Evolutionary conservation across 2,888 invertebrate species (phyloP), one percentile per base, ranked within the genome.

Genomic region (Dasysyrphus albostriatus): DNA sequence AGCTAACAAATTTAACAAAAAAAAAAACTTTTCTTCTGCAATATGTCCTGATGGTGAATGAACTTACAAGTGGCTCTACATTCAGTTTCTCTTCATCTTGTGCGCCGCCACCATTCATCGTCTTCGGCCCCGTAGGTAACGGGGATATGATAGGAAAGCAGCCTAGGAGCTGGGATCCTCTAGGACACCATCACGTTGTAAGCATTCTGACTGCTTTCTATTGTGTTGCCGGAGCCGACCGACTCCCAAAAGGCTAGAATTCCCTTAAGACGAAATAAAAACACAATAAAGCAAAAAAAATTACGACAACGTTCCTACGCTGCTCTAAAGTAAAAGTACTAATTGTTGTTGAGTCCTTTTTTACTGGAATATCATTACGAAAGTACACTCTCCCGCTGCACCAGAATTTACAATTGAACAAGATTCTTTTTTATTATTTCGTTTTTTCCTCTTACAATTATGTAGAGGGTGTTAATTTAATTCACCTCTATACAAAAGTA

Each of bases 381-480:
- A 82, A 67, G 56, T 76, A 47, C 47, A 85, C 65, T 75, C 63
- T 34, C 32, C 24, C 39, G 5, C 24, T 87, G 65, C 75, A 72
- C 54, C 65, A 75, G 70, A 51, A 82, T 83, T 82, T 24, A 73
- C 51, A 70, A 47, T 65, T 34, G 65, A 32, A 63, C 39, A 29
- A 29, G 24, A 65, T 47, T 42, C 56, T 74, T 54, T 54, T 80
- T 70, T 12, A 54, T 78, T 63, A 2, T 16, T 42, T 34, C 6
- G 0, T 59, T 67, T 74, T 63, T 61, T 59, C 9, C 49, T 70
- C 32, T 29, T 51, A 70, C 74, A 75, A 83, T 75, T 79, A 79
- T 79, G 65, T 67, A 54, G 79, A 79, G 87, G 83, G 87, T 87
- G 83, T 83, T 87, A 83, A 87, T 87, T 87, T 72, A 87, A 87